Evolutionary conservation across 2,888 invertebrate species (phyloP), one percentile per base, ranked within the genome.

Genomic region (Ethmia dodecea): DNA sequence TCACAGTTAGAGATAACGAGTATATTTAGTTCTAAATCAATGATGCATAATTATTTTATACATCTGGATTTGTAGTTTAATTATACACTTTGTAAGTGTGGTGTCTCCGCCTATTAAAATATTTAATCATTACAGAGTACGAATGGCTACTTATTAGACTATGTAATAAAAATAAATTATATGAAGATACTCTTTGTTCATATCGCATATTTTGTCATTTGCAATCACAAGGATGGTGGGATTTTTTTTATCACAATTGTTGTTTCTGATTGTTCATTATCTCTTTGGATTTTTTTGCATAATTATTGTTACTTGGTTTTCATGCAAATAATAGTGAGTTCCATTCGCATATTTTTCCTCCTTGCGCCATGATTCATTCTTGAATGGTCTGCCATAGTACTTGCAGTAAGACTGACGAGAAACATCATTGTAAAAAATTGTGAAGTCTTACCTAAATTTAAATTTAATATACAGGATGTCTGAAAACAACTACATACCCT

Each of bases 101-200:
- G 73, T 73, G 68, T 81, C 77, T 86, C 86, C 86, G 86, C 86
- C 86, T 86, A 86, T 86, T 83, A 83, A 76, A 67, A 51, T 80
- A 75, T 80, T 74, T 81, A 79, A 79, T 79, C 80, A 78, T 80
- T 75, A 67, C 73, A 74, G 64, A 63, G 71, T 73, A 76, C 57
- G 66, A 71, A 77, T 84, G 80, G 78, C 72, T 79, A 81, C 76
- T 73, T 74, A 67, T 74, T 77, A 83, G 79, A 69, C 76, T 84
- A 79, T 72, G 79, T 79, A 73, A 71, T 75, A 70, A 74, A 73
- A 70, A 64, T 69, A 73, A 74, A 70, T 64, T 69, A 65, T 71
- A 69, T 71, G 70, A 68, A 67, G 58, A 67, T 73, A 68, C 71
- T 63, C 66, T 71, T 74, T 67, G 61, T 72, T 71, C 69, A 60